phyloP scores from a whole-genome alignment of 2,797 vertebrate genomes.

The Aphelocoma californica region DNA sequence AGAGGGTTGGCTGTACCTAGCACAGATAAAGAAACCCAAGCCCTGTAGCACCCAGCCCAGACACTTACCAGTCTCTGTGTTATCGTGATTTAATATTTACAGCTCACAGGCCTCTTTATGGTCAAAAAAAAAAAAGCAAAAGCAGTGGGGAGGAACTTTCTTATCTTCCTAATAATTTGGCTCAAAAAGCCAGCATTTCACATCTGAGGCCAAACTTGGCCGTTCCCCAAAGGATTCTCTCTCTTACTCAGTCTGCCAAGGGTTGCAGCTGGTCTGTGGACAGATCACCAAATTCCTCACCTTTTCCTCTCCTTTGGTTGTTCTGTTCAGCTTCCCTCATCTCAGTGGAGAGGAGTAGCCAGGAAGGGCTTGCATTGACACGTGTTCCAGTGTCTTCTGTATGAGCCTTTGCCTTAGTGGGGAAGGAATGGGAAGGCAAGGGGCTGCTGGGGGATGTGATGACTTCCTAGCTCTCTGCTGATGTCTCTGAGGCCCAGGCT shows the following conservation, averaged over 20 bases:
- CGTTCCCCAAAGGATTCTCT: background rate
- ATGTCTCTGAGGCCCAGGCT: background rate
- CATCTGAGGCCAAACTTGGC: background rate
- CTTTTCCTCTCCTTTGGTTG: background rate
- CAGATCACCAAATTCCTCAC: background rate
- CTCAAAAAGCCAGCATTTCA: background rate
- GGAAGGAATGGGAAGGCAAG: background rate
- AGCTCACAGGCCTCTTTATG: background rate
- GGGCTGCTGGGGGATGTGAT: background rate
- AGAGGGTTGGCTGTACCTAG: background rate
- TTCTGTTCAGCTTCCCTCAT: background rate
- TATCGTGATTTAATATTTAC: background rate
- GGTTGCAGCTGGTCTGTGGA: accelerated
- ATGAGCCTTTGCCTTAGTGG: background rate
- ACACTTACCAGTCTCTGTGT: background rate
- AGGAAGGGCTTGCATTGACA: background rate
- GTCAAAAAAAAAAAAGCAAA: background rate
- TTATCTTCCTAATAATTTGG: background rate
- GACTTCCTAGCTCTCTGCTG: background rate
- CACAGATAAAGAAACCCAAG: background rate
- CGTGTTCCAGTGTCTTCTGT: background rate
- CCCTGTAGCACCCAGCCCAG: background rate
- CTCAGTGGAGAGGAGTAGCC: background rate
- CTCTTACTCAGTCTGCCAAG: background rate
- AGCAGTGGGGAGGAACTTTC: background rate